Evolutionary conservation across 2,113 vertebrate species (phyloP).

Genomic region (Petromus typicus): DNA sequence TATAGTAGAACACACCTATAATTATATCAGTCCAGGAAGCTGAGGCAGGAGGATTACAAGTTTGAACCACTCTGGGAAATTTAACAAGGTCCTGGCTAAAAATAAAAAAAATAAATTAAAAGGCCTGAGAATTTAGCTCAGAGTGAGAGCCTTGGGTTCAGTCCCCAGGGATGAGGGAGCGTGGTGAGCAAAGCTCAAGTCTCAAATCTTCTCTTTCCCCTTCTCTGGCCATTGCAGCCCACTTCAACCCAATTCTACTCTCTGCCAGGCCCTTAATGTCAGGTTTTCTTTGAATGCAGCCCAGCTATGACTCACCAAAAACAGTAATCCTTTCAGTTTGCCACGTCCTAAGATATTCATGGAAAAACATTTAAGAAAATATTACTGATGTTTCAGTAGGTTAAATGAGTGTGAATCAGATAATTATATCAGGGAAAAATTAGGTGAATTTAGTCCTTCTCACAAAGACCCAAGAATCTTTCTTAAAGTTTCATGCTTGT

Average conservation of each 20-base stretch:
- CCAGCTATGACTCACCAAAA: background rate
- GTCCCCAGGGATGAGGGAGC: background rate
- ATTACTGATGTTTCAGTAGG: background rate
- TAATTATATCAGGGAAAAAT: background rate
- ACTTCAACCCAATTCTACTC: background rate
- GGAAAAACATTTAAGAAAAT: conserved; percentile 13
- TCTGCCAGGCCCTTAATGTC: background rate
- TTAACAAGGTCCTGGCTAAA: background rate
- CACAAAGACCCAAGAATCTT: background rate
- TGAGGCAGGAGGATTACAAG: background rate
- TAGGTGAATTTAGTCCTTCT: conserved; percentile 9
- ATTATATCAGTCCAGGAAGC: background rate
- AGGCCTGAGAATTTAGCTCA: background rate
- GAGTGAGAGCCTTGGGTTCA: background rate
- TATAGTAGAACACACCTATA: background rate
- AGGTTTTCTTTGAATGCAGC: background rate
- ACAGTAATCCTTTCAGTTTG: conserved; percentile 4
- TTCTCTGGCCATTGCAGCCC: background rate
- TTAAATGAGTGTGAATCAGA: conserved; percentile 16
- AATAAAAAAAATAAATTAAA: background rate
- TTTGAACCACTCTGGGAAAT: background rate
- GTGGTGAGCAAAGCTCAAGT: background rate
- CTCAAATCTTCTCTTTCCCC: background rate
- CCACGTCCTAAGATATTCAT: background rate
- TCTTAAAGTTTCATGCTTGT: conserved; percentile 15